Percentiles rank a stretch among this genome's conserved stretches.
Conservation (phyloP, 30 jellyfish, hydroid and myxozoan species). For the Aurelia coerulea region DNA sequence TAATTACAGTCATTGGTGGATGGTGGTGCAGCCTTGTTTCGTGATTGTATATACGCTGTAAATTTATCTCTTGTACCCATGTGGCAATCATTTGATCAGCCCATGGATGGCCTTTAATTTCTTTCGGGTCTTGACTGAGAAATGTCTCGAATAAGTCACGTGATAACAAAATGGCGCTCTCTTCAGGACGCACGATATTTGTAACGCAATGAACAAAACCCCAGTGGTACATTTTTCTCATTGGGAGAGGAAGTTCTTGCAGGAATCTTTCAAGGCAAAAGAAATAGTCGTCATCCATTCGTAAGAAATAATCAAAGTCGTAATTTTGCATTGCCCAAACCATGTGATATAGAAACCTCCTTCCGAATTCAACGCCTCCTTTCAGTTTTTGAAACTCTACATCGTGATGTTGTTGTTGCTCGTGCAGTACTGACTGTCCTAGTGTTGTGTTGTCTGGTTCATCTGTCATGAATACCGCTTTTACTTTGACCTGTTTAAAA, state of each 20-base stretch:
- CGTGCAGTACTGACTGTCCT: constrained; percentile 56
- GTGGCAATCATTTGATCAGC: constrained; percentile 92
- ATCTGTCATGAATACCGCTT: constrained; percentile 75
- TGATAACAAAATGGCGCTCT: constrained; percentile 76
- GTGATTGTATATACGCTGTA: constrained; percentile 48
- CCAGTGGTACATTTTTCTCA: constrained; percentile 67
- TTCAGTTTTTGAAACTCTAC: constrained; percentile 63
- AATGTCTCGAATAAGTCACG: constrained; percentile 74
- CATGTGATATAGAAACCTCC: constrained; percentile 83
- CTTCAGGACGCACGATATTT: constrained; percentile 86
- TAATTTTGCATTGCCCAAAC: constrained; percentile 87
- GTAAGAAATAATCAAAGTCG: constrained; percentile 82
- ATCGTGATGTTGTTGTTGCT: constrained; percentile 49
- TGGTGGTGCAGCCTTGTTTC: constrained; percentile 81
- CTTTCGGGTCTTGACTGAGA: constrained; percentile 62
- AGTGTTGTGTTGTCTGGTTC: constrained; percentile 30
- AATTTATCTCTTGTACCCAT: constrained; percentile 73
- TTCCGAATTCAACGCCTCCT: constrained; percentile 90
- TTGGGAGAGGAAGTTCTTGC: constrained; percentile 71
- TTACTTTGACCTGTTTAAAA: constrained; percentile 38
- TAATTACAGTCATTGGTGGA: constrained; percentile 46
- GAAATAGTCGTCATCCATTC: constrained; percentile 86
- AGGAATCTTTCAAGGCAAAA: constrained; percentile 69
- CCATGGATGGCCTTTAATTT: constrained; percentile 82
- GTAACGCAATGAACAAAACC: constrained; percentile 75